Base-by-base conservation (phyloP, 2,888 invertebrate genomes). In the Mechanitis messenoides region DNA sequence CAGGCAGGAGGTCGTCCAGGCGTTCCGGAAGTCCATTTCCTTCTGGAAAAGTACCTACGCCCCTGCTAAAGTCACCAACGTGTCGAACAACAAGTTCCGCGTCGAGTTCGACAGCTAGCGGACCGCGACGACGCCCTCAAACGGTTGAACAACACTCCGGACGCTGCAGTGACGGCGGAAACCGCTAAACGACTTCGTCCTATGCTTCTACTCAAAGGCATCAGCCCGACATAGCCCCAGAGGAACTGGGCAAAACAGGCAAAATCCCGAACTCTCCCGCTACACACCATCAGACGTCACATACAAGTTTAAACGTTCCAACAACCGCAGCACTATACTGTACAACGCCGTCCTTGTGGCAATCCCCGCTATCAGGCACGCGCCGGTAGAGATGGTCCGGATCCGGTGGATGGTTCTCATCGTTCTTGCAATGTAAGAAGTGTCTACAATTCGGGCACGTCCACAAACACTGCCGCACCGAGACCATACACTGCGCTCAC, bases 391-490 rank as follows among this genome's bases (percentile, higher is more conserved):
- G 6, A 47, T 50, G 35, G 58, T 33, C 3, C 12, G 58, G 28
- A 45, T 57, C 1, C 9, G 45, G 55, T 42, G n/a, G 45, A 53
- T 4, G 31, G 1, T 60, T 53, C 55, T 53, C 58, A 1, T 58
- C 63, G 1, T 58, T 63, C 31, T 6, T 63, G 3, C 60, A 63
- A 12, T 63, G 63, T 53, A n/a, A 38, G 28, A 12, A 45, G 3
- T 63, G 60, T 28, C 58, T 63, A 3, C 57, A 60, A 9, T 63
- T 63, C 45, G 63, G 63, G 1, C 60, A 60, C 53, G 46, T 31
- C 6, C 2, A 50, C n/a, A 54, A 55, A 46, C 47, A 53, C 42
- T 58, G 58, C 53, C 9, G 31, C 3, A 6, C 53, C 2, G 31
- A 42, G 33, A 20, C 20, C 4, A 28, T 11, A 12, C 42, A 5